These are phyloP conservation scores for Leptocoma aspasia DNA, from an alignment of 2,113 vertebrate genomes.

Conservation along the genomic window DNA sequence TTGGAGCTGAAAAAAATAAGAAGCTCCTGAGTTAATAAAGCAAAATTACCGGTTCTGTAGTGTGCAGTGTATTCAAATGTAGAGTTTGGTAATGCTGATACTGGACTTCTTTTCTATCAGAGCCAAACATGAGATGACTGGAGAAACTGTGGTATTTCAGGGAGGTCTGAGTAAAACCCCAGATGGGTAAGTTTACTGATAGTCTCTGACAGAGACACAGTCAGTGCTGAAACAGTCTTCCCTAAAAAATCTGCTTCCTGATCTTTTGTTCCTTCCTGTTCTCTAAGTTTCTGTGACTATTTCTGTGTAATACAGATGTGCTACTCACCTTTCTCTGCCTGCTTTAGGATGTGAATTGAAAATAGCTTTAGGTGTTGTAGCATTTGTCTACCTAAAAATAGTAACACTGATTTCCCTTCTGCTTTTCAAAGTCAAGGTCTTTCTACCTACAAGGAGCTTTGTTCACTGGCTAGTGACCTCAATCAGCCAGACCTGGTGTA, in stretches of 20 bases:
- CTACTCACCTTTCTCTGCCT: background rate
- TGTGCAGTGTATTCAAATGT: accelerated
- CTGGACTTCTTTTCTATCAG: slow-evolving; percentile 65
- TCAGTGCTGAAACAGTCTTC: background rate
- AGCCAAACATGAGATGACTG: slow-evolving; percentile 86
- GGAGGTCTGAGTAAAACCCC: slow-evolving; percentile 93
- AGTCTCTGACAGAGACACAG: background rate
- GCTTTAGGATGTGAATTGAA: background rate
- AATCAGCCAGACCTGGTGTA: slow-evolving; percentile 97
- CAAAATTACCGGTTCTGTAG: background rate
- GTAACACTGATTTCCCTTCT: background rate
- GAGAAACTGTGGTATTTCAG: slow-evolving; percentile 94
- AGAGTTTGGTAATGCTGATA: background rate
- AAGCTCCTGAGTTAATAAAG: background rate
- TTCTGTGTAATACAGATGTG: background rate
- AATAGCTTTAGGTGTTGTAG: background rate
- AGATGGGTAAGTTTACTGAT: slow-evolving; percentile 84
- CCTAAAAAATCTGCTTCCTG: background rate
- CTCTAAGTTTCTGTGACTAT: background rate
- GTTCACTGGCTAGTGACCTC: slow-evolving; percentile 95
- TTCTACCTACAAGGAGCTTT: slow-evolving; percentile 97
- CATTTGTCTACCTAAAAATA: background rate
- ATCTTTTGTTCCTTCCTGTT: background rate
- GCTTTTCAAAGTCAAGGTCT: slow-evolving; percentile 84
- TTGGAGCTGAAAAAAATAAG: background rate